Conservation (phyloP, 2,113 vertebrate species). For the Scopus umbretta region DNA sequence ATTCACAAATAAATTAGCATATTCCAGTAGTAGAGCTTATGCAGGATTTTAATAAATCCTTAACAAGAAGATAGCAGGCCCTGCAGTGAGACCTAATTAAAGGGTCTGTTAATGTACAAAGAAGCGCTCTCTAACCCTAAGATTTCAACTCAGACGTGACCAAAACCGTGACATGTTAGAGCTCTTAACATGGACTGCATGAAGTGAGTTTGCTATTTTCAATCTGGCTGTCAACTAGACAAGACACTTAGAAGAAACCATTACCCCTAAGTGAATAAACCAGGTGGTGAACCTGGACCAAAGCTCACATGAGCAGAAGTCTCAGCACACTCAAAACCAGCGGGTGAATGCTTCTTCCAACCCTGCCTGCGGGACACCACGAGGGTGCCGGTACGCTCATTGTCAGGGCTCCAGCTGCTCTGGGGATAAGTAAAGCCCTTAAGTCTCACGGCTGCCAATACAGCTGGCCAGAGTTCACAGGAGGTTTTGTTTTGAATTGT, state of each 20-base stretch:
- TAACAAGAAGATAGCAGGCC: not conserved
- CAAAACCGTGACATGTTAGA: not conserved
- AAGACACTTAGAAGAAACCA: not conserved
- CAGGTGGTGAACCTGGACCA: not conserved
- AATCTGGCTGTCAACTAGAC: not conserved
- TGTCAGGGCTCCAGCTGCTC: not conserved
- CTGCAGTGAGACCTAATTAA: not conserved
- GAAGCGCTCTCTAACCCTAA: not conserved
- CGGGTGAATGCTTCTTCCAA: not conserved
- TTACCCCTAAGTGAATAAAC: not conserved
- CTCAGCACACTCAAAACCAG: not conserved
- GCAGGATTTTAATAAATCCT: not conserved
- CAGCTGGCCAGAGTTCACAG: not conserved
- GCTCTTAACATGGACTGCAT: not conserved
- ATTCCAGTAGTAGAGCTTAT: not conserved
- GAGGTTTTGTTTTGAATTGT: not conserved
- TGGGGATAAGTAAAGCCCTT: not conserved
- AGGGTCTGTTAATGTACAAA: not conserved
- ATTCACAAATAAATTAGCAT: not conserved
- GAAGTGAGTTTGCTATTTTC: not conserved
- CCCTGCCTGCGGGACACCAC: rapidly evolving
- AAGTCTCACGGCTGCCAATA: not conserved
- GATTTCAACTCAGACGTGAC: not conserved
- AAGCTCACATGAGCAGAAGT: rapidly evolving
- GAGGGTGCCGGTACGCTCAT: not conserved